Base-by-base conservation (phyloP, 2,888 invertebrate genomes). In the Drosophila meridiana region DNA sequence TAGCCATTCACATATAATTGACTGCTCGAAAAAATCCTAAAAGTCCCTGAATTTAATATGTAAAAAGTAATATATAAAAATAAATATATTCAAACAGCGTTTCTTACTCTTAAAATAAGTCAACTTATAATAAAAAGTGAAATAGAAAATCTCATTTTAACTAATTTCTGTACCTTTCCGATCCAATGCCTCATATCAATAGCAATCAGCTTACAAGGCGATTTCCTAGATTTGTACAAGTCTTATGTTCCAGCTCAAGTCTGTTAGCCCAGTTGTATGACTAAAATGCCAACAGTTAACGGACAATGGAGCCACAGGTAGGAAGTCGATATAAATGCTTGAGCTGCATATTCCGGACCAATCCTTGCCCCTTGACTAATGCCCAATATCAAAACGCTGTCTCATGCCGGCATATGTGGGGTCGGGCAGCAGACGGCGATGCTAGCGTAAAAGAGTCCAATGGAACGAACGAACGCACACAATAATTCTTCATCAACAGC, bases 401-500 rank as follows among this genome's bases (percentile, higher is more conserved):
- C 82, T 87, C 83, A 83, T 68, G 84, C 72, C 53, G 69, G 20
- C 53, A 43, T 43, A 48, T 30, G 59, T 50, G 58, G 9, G 28
- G 45, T 28, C 56, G 45, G 38, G n/a, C 28, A 8, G 34, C 47
- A 9, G 47, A 6, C 47, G 13, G 36, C 6, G 9, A 9, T 40
- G 38, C 57, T 20, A 43, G 28, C 13, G 13, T 38, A 47, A 28
- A 38, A 50, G 53, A 61, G 62, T 69, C 60, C 47, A 59, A 67
- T 34, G 48, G 68, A 79, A 77, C 75, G 74, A 79, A 80, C 77
- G 74, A 79, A 80, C 77, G 73, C 71, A 84, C 76, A 83, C 87
- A 86, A 86, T 86, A 86, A 83, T 88, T 88, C 89, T 86, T 86
- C 86, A 86, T 88, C 86, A 86, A 83, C 87, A 88, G 89, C 88